Evolutionary conservation across 2,113 vertebrate genomes (phyloP).

Genomic region (Pseudopodoces humilis): DNA sequence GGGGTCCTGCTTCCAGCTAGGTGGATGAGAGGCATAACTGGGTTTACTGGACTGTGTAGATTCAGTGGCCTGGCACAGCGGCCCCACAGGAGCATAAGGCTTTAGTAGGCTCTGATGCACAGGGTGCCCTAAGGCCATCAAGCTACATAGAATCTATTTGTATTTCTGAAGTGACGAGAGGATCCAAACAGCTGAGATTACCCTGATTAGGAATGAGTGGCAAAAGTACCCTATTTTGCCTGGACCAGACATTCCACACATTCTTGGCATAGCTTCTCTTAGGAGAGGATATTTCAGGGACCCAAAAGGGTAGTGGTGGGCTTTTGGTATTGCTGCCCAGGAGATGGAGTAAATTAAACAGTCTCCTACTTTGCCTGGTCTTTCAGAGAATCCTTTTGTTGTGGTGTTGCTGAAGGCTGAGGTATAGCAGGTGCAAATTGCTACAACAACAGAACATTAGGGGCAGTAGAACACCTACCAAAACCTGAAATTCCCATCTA

Average conservation of each 20-base stretch:
- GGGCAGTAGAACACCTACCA: neutral
- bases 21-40: neutral
- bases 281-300: neutral
- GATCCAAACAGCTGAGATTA: neutral
- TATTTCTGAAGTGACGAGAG: neutral
- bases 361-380: neutral
- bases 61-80: neutral
- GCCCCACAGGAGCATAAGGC: neutral
- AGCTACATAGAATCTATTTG: neutral
- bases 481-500: neutral
- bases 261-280: neutral
- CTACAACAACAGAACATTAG: neutral
- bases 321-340: neutral
- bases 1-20: neutral
- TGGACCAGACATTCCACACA: neutral
- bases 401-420: neutral
- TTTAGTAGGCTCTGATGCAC: too few relatives aligned
- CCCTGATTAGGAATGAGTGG: neutral
- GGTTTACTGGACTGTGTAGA: neutral
- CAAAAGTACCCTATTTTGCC: neutral
- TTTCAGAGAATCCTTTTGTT: neutral
- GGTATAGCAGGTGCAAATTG: too few relatives aligned
- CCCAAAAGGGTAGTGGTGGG: neutral
- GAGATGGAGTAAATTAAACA: neutral
- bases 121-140: too few relatives aligned